These are phyloP conservation scores for Agriopis leucophaearia DNA, from an alignment of 2,888 invertebrate species.

Conservation along the genomic window DNA sequence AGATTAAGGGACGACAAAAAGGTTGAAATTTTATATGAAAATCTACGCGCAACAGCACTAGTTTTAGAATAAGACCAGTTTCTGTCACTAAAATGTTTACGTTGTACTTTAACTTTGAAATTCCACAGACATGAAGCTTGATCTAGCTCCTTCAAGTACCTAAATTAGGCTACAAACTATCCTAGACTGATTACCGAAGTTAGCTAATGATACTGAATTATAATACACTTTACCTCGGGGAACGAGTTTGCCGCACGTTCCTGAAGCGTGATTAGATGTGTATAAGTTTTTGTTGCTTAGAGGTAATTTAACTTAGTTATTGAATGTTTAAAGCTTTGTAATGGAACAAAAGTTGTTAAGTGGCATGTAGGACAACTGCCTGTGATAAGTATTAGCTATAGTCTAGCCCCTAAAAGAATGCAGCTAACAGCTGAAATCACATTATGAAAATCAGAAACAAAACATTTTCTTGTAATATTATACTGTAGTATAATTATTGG, in stretches of 20 bases:
- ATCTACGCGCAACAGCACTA: too few relatives aligned
- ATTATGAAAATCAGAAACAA: too few relatives aligned
- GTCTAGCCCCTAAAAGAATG: too few relatives aligned
- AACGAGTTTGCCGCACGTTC: conserved; percentile 52
- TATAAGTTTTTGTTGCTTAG: conserved; percentile 36
- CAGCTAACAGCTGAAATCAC: too few relatives aligned
- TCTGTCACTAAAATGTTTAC: background rate
- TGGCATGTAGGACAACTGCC: too few relatives aligned
- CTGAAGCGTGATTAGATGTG: conserved; percentile 24
- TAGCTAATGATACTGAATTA: conserved; percentile 65
- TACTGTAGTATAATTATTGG: too few relatives aligned
- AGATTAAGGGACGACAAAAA: too few relatives aligned
- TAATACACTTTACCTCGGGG: conserved; percentile 63
- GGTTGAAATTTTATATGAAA: too few relatives aligned
- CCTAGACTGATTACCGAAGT: conserved; percentile 57
- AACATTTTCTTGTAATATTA: too few relatives aligned
- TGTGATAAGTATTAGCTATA: too few relatives aligned
- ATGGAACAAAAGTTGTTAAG: too few relatives aligned
- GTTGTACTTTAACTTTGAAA: background rate
- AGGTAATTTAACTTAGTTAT: conserved; percentile 23
- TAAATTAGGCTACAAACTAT: conserved; percentile 22
- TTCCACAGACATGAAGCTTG: background rate
- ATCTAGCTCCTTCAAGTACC: background rate
- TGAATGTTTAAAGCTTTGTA: too few relatives aligned
- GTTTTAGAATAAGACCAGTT: background rate